Conservation (phyloP, 2,797 vertebrate genomes). For the Enteromius fasciolatus region DNA sequence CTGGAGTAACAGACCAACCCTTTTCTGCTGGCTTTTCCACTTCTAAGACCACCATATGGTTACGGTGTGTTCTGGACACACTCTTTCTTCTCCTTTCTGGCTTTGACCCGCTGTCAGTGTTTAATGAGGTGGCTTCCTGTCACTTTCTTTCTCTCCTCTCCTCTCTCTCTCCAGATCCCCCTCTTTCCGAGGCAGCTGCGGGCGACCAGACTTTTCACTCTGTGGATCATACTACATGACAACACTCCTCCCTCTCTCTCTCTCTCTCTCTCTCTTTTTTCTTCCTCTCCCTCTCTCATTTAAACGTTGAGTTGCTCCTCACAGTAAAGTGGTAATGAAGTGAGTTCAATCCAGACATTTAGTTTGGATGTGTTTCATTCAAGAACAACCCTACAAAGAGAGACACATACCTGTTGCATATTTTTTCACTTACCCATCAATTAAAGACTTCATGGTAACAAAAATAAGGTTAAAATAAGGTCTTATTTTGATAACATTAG, state of each 20-base stretch:
- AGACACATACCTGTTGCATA: neutral
- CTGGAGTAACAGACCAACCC: slow-evolving; percentile 36
- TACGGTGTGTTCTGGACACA: slow-evolving; percentile 7
- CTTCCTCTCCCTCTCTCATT: slow-evolving; percentile 6
- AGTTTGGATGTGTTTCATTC: slow-evolving; percentile 5
- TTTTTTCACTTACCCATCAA: neutral
- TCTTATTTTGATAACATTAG: neutral
- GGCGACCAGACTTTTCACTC: slow-evolving; percentile 64
- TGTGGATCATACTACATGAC: slow-evolving; percentile 58
- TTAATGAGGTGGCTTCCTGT: slow-evolving; percentile 77
- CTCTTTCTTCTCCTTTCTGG: slow-evolving; percentile 63
- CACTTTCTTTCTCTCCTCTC: slow-evolving; percentile 43
- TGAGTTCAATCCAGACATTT: slow-evolving; percentile 18
- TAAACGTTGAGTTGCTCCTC: neutral
- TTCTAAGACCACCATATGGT: slow-evolving; percentile 42
- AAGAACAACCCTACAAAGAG: neutral
- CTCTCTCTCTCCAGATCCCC: slow-evolving; percentile 37
- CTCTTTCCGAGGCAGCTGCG: slow-evolving; percentile 63
- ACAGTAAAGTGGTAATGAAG: slow-evolving; percentile 21
- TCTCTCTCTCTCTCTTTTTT: slow-evolving; percentile 54
- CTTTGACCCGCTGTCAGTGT: slow-evolving; percentile 73
- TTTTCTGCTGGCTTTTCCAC: slow-evolving; percentile 27
- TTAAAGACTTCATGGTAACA: neutral
- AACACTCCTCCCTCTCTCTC: slow-evolving; percentile 38
- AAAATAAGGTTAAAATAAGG: neutral